Conservation (phyloP, 1,140 invertebrate genomes). For the Heterodera carotae region DNA sequence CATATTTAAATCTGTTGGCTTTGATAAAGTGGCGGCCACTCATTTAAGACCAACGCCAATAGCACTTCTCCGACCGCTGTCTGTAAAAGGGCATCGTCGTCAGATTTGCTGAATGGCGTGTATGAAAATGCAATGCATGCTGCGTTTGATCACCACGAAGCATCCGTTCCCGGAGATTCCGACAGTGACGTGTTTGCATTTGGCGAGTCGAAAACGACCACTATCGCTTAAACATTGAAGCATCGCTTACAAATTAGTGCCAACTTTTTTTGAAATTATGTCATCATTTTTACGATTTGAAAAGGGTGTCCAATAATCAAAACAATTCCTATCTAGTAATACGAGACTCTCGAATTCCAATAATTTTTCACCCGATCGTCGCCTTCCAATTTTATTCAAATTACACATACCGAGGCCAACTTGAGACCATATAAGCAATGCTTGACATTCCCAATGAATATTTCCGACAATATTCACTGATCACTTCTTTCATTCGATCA, state of each 20-base stretch:
- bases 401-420: no score
- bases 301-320: no score
- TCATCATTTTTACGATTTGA: background rate
- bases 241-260: background rate
- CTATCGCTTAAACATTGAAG: no score
- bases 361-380: background rate
- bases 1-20: background rate
- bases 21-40: no score
- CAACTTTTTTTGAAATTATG: background rate
- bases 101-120: conserved; percentile 6
- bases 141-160: background rate
- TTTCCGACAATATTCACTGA: no score
- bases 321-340: no score
- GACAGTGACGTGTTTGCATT: no score
- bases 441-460: no score
- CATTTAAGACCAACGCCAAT: background rate
- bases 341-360: background rate
- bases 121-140: background rate
- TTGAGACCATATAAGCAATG: no score
- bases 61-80: background rate
- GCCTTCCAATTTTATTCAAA: background rate
- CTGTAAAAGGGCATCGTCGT: background rate
- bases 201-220: no score
- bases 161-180: no score
- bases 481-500: background rate